Evolutionary conservation across 2,113 vertebrate genomes (phyloP).

Genomic region (Asarcornis scutulata): DNA sequence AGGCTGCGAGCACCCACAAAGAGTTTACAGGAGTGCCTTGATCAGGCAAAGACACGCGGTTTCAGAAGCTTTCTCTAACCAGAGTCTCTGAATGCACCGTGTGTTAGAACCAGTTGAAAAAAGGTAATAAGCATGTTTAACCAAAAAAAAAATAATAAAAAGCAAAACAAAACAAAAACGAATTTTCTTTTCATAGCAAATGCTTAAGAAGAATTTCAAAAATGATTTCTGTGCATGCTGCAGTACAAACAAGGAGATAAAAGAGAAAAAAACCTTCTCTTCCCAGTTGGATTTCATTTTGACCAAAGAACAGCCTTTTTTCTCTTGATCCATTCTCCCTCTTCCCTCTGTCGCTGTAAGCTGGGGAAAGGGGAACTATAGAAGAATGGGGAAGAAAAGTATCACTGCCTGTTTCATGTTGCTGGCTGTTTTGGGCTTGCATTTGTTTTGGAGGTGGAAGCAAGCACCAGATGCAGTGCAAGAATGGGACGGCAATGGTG

Average conservation of each 20-base stretch:
- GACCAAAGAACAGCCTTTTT: not conserved
- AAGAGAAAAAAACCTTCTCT: not conserved
- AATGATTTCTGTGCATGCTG: not conserved
- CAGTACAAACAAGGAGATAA: slow-evolving; percentile 1
- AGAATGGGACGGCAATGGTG: not conserved
- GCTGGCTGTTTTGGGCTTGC: not conserved
- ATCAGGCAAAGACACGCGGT: not conserved
- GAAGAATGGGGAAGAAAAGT: not conserved
- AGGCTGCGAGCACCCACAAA: not conserved
- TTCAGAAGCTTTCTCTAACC: not conserved
- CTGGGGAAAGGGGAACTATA: not conserved
- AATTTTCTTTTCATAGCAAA: not conserved
- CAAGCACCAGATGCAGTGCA: not conserved
- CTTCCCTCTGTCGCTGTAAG: not conserved
- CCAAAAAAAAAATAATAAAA: not conserved
- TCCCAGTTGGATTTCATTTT: not conserved
- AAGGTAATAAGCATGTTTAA: not conserved
- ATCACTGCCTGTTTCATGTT: not conserved
- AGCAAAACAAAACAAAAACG: not conserved
- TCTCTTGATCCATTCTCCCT: not conserved
- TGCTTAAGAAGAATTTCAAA: not conserved
- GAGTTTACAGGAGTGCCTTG: not conserved
- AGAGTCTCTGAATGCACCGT: not conserved
- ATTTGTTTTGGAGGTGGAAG: not conserved
- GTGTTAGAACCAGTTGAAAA: not conserved